Evolutionary conservation across 2,888 invertebrate species (phyloP), one percentile per base, ranked within the genome.

Genomic region (Polymixis lichenea): DNA sequence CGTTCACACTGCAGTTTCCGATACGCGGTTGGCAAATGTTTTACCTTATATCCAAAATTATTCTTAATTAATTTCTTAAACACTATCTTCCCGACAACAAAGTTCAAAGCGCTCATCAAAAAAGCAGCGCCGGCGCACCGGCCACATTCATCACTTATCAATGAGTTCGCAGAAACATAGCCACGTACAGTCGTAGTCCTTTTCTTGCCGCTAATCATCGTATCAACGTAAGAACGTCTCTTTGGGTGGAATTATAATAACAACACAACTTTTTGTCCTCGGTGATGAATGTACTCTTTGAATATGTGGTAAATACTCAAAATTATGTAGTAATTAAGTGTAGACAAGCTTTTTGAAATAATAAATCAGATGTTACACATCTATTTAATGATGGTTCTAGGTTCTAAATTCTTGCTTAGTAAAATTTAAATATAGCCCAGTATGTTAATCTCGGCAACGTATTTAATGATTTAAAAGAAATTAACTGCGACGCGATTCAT

Each of bases 81-180:
- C 0, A 43, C 61, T 19, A 32, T 32, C 86, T 87, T 86, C 32
- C 43, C 7, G 75, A 69, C 86, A 81, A 86, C 32, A 65, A 61
- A 78, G 81, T 80, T 85, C 78, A 76, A 74, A 73, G 46, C 61
- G 60, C 77, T 62, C 75, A 65, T 84, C 72, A 86, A 83, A 86
- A 78, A 85, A 77, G 67, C 80, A 66, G 76, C 85, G 72, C 73
- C 38, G 56, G 77, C 72, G 79, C 80, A 77, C 69, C 83, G 80
- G 65, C 65, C 66, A 64, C 85, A 85, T 85, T 84, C 82, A 86
- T 83, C 83, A 88, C 76, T 87, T 87, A 83, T 87, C 86, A 86
- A 82, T 82, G 82, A 82, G 43, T 87, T 88, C 87, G 72, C 78
- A 82, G 88, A 88, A 88, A 77, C 76, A 82, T 65, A 77, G 71